Evolutionary conservation across 2,113 vertebrate genomes (phyloP), one percentile per base, ranked within the genome.

Genomic region (Callocephalon fimbriatum): DNA sequence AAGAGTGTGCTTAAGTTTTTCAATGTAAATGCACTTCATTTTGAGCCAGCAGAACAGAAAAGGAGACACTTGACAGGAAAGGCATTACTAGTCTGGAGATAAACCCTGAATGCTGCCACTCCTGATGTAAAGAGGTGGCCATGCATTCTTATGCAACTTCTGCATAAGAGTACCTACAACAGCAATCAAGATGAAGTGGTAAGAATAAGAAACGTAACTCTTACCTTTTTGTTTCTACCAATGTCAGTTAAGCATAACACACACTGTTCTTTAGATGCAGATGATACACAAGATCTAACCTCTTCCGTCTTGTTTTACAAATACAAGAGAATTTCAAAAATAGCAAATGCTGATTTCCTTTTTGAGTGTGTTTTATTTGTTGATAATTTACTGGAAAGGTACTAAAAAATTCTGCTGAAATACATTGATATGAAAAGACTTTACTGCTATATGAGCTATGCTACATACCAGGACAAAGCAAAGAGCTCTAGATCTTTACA

Each of bases 301-400:
- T 54, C 63, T 87, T 74, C 89, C 20, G 53, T 37, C 40, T 90
- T 73, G 38, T n/a, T 93, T 71, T 78, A 32, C 44, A 90, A 92
- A 62, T 42, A 80, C 1, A 6, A 85, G 45, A n/a, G 31, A 73
- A 72, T 38, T 91, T 80, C 90, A 93, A 89, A 97, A 75, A 10
- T 1, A 85, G 44, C 4, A 81, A 96, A 82, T 50, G 29, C 7
- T 47, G 40, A 18, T 48, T 91, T 92, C 12, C 35, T 92, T 92
- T 82, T 81, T 38, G 53, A 78, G 27, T 54, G 68, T 63, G 15
- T 62, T 84, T 78, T 68, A 72, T 78, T 94, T 95, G 73, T 66
- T 89, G 54, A 78, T 71, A 27, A 42, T 93, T 91, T 87, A 71
- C 54, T 83, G 45, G 31, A 61, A 95, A 96, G 53, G 17, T 26